Conservation (phyloP, 1,140 invertebrate species). For the Proales similis region DNA sequence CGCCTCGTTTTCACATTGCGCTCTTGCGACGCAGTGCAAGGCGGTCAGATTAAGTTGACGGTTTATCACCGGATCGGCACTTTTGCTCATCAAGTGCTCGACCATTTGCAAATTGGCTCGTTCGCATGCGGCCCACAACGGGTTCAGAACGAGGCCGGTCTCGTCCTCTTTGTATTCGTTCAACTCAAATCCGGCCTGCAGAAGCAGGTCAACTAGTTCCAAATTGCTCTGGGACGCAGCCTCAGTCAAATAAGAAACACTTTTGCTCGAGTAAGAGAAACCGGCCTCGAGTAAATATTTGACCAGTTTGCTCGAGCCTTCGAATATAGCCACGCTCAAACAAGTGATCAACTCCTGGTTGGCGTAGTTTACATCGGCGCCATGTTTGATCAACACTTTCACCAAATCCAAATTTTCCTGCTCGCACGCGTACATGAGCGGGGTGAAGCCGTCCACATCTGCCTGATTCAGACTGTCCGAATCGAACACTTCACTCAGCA, state of each 20-base stretch:
- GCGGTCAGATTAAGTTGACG: constrained; percentile 26
- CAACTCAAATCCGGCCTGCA: constrained; percentile 7
- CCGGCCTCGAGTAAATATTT: constrained; percentile 18
- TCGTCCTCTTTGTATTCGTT: constrained; percentile 30
- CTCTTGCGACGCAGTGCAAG: constrained; percentile 22
- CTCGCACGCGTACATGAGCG: constrained; percentile 35
- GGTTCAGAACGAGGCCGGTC: constrained; percentile 30
- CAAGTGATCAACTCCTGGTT: constrained; percentile 24
- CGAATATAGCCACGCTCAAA: constrained; percentile 15
- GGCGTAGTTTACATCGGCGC: constrained; percentile 2
- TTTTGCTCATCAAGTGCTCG: constrained; percentile 10
- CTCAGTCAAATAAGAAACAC: constrained; percentile 25
- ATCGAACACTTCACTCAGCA: constrained; percentile 7
- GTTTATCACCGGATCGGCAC: constrained; percentile 8
- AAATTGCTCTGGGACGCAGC: constrained; percentile 10
- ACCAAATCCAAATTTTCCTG: constrained; percentile 19
- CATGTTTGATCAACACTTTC: constrained; percentile 15
- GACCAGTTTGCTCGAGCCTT: constrained; percentile 18
- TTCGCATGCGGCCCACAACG: constrained; percentile 36
- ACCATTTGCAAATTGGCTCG: constrained; percentile 20
- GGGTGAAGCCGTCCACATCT: neutral
- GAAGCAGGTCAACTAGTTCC: constrained; percentile 4
- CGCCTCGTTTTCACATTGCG: constrained; percentile 32
- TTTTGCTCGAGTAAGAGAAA: constrained; percentile 3
- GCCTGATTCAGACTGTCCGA: constrained; percentile 12